Base-by-base conservation (phyloP, 2,888 invertebrate species). In the Carterocephalus palaemon region DNA sequence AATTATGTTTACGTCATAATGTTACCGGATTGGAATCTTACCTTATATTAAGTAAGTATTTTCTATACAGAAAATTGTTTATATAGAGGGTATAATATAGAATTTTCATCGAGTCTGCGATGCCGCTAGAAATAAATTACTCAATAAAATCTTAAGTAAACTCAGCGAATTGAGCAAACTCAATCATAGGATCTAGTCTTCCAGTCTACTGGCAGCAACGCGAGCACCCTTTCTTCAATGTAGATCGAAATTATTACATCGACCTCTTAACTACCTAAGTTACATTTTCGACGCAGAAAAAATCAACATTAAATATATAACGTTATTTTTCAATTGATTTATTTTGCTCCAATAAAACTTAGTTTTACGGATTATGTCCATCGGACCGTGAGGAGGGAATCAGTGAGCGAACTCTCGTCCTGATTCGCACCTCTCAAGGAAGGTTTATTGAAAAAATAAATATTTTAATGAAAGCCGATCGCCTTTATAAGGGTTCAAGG, bases 81-180 rank as follows among this genome's bases (percentile, higher is more conserved):
- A 38, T 39, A 36, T 19, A 38, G 24, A n/a, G 17, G 16, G 31
- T 37, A 37, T 43, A 57, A 52, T 57, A 54, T 51, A 61, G 62
- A 65, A 49, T 52, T 52, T 54, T 54, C 51, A 49, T 46, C 45
- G 45, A 57, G 58, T 51, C 60, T 56, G 59, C 54, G 61, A 51
- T 59, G 63, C 52, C 53, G 53, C 57, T 57, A 60, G 60, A 67
- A 75, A 74, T 70, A 69, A 73, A 75, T 75, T 75, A 70, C 64
- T n/a, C n/a, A n/a, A 68, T 70, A 70, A 75, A 77, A 73, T 71
- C 70, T 74, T 72, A 65, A 65, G 75, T 57, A 75, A 75, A 74
- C 74, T 60, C 65, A 65, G 58, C 55, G 64, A 75, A 72, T 77
- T 72, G 72, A 64, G 74, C 70, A 75, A 76, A 77, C 73, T 75